Evolutionary conservation across 2,888 invertebrate species (phyloP).

Genomic region (Xiphydria camelus): DNA sequence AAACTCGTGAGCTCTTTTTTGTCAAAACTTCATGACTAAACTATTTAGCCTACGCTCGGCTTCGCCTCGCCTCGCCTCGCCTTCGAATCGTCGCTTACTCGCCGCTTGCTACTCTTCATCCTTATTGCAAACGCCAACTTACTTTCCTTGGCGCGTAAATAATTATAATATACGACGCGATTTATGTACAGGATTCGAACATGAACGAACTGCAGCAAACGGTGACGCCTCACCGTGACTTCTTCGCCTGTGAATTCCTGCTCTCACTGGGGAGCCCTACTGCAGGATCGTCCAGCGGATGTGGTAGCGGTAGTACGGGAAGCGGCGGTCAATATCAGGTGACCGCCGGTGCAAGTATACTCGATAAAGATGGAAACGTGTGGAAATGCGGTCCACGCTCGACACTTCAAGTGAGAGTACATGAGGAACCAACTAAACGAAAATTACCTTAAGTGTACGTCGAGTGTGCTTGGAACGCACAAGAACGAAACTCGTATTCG

Average conservation of each 20-base stretch:
- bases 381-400: slow-evolving; percentile 92
- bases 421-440: slow-evolving; percentile 62
- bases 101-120: too few species aligned
- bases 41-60: too few species aligned
- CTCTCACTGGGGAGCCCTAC: slow-evolving; percentile 66
- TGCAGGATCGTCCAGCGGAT: slow-evolving; percentile 28
- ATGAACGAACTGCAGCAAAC: slow-evolving; percentile 70
- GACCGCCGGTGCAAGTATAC: slow-evolving; percentile 81
- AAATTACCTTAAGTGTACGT: slow-evolving; percentile 51
- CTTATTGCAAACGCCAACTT: too few species aligned
- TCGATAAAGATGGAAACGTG: slow-evolving; percentile 79
- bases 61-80: too few species aligned
- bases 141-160: too few species aligned
- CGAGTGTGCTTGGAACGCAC: too few species aligned
- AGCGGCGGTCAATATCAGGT: slow-evolving; percentile 74
- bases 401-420: slow-evolving; percentile 74
- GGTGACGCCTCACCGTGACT: slow-evolving; percentile 88
- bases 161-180: background rate
- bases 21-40: too few species aligned
- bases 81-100: too few species aligned
- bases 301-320: slow-evolving; percentile 44
- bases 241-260: slow-evolving; percentile 91
- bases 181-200: slow-evolving; percentile 52
- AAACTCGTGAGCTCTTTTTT: too few species aligned
- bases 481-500: too few species aligned